phyloP scores from a whole-genome alignment of 2,888 invertebrate genomes.

The Xestia ashworthii region DNA sequence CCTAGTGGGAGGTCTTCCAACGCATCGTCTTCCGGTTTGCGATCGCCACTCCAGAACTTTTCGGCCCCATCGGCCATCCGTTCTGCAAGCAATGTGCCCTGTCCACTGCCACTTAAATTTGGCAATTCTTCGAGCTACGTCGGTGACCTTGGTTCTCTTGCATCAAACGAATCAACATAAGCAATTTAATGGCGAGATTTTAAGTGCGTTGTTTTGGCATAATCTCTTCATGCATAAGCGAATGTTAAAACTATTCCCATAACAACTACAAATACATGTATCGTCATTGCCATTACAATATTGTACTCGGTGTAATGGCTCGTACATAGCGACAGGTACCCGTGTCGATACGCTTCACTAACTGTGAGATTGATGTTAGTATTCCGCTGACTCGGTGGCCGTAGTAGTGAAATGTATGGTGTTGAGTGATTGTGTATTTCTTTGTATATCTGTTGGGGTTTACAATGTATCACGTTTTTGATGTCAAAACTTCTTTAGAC shows the following conservation, averaged over 20 bases:
- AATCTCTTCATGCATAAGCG: not conserved
- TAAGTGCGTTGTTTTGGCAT: not conserved
- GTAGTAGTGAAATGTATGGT: conserved; percentile 7
- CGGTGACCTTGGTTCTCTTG: no score
- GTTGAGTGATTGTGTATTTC: conserved; percentile 20
- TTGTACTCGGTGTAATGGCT: conserved; percentile 38
- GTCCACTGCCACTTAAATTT: no score
- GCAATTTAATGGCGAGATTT: no score
- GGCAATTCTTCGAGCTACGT: no score
- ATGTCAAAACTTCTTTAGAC: no score
- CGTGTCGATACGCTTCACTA: conserved; percentile 39
- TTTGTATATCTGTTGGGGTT: not conserved
- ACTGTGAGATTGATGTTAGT: conserved; percentile 31
- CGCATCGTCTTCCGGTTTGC: no score
- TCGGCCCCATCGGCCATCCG: no score
- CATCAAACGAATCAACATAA: no score
- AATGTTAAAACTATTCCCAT: not conserved
- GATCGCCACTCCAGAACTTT: no score
- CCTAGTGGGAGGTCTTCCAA: no score
- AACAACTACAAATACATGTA: not conserved
- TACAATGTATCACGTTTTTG: not conserved
- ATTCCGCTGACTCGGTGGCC: conserved; percentile 18
- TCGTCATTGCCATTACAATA: conserved; percentile 37
- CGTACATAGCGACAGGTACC: conserved; percentile 22
- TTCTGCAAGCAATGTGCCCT: no score